Conservation (phyloP, 1,140 invertebrate genomes). For the Ceratitis capitata region DNA sequence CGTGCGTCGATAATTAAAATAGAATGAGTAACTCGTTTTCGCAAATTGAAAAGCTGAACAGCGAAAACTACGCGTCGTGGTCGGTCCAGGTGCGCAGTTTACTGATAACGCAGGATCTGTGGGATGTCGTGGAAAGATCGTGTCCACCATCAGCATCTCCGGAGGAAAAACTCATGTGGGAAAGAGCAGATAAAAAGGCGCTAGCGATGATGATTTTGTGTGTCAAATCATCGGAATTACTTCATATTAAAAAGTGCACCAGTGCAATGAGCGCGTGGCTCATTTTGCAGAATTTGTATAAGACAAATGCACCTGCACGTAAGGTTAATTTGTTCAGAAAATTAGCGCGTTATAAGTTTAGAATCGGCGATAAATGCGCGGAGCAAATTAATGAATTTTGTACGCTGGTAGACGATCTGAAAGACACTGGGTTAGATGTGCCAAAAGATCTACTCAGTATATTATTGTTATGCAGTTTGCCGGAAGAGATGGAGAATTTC, state of each 20-base stretch:
- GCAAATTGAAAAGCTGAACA: no score
- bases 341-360: background rate
- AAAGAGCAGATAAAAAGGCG: background rate
- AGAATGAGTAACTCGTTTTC: no score
- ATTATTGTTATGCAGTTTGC: constrained; percentile 24
- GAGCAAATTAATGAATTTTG: background rate
- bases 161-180: no score
- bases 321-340: no score
- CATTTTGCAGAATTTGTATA: no score
- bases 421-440: background rate
- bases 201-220: background rate
- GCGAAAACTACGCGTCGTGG: no score
- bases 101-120: no score
- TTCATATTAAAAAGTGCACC: constrained; percentile 11
- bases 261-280: background rate
- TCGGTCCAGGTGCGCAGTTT: no score
- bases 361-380: background rate
- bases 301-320: no score
- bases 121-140: no score
- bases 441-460: background rate
- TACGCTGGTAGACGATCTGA: background rate
- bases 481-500: background rate
- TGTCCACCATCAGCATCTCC: no score
- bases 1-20: no score
- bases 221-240: background rate